Evolutionary conservation across 2,888 invertebrate genomes (phyloP), one percentile per base, ranked within the genome.

Genomic region (Epinotia bilunana): DNA sequence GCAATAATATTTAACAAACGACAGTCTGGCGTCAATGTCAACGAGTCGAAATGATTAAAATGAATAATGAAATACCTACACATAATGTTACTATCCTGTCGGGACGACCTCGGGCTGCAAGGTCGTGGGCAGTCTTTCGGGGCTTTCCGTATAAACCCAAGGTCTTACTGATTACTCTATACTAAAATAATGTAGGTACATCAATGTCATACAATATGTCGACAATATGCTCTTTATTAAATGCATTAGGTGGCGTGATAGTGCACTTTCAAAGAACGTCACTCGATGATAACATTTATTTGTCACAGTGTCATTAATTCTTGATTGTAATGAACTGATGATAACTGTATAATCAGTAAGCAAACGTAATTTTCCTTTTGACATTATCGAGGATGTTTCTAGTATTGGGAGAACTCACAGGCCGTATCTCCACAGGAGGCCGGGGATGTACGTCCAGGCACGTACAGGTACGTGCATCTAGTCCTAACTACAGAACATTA

Each of bases 131-230:
- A 82, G 81, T 85, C 81, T 77, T 89, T 87, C 85, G 88, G 88
- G 87, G 85, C 83, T 90, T 91, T 91, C 90, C 90, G 90, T 87
- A 79, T 86, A 86, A 83, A 87, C 84, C 87, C 84, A 90, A 90
- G 90, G 88, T 89, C 88, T 89, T 85, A 68, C 61, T 62, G 55
- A 65, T 71, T 68, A 76, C 65, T 62, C 67, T 61, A 71, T 70
- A 65, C 70, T 49, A 39, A 70, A 64, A 23, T 63, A 65, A 67
- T 72, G 39, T 53, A 64, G 43, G 23, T 43, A 39, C 64, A 72
- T 61, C 20, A 46, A 46, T 67, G 75, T 62, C 71, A 33, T 65
- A 73, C 68, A 69, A 65, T 73, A 60, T 65, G 33, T 28, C 4
- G 12, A 67, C 75, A 72, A 71, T 61, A 57, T 20, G 62, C 49